Percentiles rank a stretch among this genome's conserved stretches.
These are phyloP conservation scores for Brachionus koreanus DNA, from an alignment of 1,140 invertebrate genomes.

Conservation along the genomic window DNA sequence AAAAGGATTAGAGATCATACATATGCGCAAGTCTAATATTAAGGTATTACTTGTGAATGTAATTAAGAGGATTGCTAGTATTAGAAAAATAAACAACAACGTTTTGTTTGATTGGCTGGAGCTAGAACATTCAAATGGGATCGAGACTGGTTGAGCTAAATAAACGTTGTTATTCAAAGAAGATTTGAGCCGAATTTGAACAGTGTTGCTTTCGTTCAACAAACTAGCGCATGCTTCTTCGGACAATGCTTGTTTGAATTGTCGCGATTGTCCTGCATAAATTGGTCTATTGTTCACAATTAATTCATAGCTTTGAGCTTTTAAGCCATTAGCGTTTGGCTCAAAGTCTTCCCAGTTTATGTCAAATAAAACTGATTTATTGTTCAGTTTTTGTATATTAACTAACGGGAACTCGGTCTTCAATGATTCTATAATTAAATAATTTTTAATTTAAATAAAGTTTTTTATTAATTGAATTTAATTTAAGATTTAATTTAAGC, in stretches of 20 bases:
- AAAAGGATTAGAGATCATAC: background rate
- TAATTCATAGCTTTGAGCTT: background rate
- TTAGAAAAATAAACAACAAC: background rate
- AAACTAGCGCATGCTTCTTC: background rate
- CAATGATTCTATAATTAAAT: background rate
- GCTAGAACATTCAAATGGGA: background rate
- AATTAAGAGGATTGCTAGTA: background rate
- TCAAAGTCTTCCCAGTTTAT: background rate
- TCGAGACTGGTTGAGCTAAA: background rate
- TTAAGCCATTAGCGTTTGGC: no score
- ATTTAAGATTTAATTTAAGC: no score
- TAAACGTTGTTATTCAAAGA: background rate
- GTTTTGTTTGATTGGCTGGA: background rate
- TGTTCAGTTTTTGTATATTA: background rate
- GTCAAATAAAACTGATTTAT: background rate
- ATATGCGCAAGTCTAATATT: background rate
- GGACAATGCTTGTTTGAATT: background rate
- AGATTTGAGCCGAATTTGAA: background rate
- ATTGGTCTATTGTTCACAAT: background rate
- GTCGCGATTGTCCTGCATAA: background rate
- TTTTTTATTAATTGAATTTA: no score
- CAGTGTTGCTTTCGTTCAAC: background rate
- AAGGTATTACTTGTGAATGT: constrained; percentile 8
- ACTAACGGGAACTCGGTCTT: background rate
- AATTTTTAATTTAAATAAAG: background rate